Base-by-base conservation (phyloP, 2,797 vertebrate genomes). In the Pipistrellus pygmaeus region DNA sequence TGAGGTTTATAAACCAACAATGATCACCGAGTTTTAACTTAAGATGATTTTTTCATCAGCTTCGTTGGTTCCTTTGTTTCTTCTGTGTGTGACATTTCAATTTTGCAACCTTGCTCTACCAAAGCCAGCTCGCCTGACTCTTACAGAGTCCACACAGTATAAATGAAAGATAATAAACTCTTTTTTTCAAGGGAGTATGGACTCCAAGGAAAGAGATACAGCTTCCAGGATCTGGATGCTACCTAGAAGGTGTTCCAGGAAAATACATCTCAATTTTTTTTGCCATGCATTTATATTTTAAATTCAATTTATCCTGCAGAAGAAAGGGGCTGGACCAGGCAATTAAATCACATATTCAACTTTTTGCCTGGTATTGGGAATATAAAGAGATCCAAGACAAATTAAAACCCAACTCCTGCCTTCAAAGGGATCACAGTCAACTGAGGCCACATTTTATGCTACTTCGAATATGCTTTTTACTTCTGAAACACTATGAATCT, bases 201-300 rank as follows among this genome's bases (percentile, higher is more conserved):
- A 77, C 23, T 38, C 25, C 77, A 81, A 87, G 32, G 53, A 91
- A 81, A 92, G 64, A 73, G 35, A 81, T 86, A 30, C 11, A 80
- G 75, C 81, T 66, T 60, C 44, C 23, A 60, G 17, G 27, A 51
- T 66, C 71, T n/a, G 30, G 53, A 55, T 51, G 8, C 53, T 32
- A 80, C 27, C 62, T 76, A 18, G 21, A 23, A 55, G 55, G 27
- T 80, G 6, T 68, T 91, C 25, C 35, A 32, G n/a, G n/a, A 0
- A 90, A 84, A 46, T 69, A 62, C 4, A 2, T 62, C 15, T 89
- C n/a, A 75, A 75, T 83, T 85, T n/a, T 86, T n/a, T n/a, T 53
- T 84, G 55, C 23, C 6, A 41, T 72, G 81, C 15, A 18, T 48
- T 53, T 85, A n/a, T 78, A 80, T 82, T 91, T 95, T 76, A 96